phyloP scores from a whole-genome alignment of 2,888 invertebrate genomes.

The Hydriomena furcata region DNA sequence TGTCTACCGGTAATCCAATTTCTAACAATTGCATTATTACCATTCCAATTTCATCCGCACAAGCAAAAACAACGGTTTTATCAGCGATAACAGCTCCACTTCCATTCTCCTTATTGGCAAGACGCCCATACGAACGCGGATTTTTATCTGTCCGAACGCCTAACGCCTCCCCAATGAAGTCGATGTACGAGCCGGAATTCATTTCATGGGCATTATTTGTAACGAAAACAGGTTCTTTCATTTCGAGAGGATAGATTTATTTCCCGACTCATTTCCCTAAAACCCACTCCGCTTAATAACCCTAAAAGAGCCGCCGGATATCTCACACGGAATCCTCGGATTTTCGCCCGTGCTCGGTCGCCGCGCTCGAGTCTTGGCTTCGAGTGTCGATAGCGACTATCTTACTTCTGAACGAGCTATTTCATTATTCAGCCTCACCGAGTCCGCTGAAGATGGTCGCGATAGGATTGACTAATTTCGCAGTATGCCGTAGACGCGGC shows the following conservation, averaged over 20 bases:
- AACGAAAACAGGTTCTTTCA: conserved; percentile 61
- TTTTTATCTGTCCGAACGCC: conserved; percentile 53
- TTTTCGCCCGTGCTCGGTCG: conserved; percentile 63
- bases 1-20: conserved; percentile 36
- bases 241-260: conserved; percentile 67
- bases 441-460: conserved; percentile 64
- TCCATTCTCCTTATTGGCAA: conserved; percentile 72
- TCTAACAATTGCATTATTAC: conserved; percentile 36
- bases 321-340: conserved; percentile 77
- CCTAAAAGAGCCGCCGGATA: conserved; percentile 73
- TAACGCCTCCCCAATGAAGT: conserved; percentile 61
- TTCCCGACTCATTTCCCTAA: conserved; percentile 75
- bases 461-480: conserved; percentile 80
- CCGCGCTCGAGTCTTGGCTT: conserved; percentile 55
- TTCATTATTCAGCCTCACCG: conserved; percentile 76
- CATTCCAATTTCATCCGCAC: conserved; percentile 41
- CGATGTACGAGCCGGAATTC: conserved; percentile 71
- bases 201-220: conserved; percentile 65
- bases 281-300: conserved; percentile 81
- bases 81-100: conserved; percentile 56
- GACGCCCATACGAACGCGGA: conserved; percentile 57
- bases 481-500: conserved; percentile 65
- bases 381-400: conserved; percentile 64
- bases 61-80: conserved; percentile 55
- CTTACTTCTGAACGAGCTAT: conserved; percentile 70